Percentiles rank a stretch among this genome's conserved stretches.
Conservation (phyloP, 2,797 vertebrate genomes). For the Oreochromis mossambicus region DNA sequence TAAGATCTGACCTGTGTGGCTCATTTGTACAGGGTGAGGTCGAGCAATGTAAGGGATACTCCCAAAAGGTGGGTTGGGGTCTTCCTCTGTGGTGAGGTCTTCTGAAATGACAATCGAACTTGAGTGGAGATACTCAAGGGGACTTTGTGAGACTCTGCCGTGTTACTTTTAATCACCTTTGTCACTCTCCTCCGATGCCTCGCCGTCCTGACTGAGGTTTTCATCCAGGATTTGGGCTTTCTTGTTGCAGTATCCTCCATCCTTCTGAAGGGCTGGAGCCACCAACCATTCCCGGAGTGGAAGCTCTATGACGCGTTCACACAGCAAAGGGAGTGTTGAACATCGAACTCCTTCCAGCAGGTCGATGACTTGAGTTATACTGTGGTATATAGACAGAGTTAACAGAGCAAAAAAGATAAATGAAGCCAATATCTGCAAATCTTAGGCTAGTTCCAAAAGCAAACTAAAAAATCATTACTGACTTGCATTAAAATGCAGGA, state of each 20-base stretch:
- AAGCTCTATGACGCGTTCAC: conserved; percentile 85
- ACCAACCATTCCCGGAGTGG: conserved; percentile 84
- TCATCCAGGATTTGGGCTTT: conserved; percentile 36
- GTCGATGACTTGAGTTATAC: conserved; percentile 88
- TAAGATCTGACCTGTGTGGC: conserved; percentile 83
- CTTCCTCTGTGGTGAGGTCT: background rate
- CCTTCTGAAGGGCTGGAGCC: conserved; percentile 78
- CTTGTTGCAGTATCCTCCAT: conserved; percentile 62
- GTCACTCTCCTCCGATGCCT: conserved; percentile 40
- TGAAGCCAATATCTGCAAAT: background rate
- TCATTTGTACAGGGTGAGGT: conserved; percentile 78
- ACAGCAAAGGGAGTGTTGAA: conserved; percentile 75
- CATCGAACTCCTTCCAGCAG: conserved; percentile 83
- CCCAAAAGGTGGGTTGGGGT: conserved; percentile 42
- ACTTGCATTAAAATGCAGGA: background rate
- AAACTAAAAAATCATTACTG: background rate
- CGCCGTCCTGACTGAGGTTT: conserved; percentile 23
- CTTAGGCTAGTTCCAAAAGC: background rate
- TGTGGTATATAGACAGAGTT: conserved; percentile 24
- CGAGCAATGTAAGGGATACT: conserved; percentile 82
- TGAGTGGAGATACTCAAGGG: background rate
- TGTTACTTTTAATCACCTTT: conserved; percentile 33
- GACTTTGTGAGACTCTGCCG: rapidly evolving
- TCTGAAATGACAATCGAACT: conserved; percentile 33
- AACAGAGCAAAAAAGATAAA: background rate